Conservation (phyloP, 2,113 vertebrate genomes). For the Lipophrys pholis region DNA sequence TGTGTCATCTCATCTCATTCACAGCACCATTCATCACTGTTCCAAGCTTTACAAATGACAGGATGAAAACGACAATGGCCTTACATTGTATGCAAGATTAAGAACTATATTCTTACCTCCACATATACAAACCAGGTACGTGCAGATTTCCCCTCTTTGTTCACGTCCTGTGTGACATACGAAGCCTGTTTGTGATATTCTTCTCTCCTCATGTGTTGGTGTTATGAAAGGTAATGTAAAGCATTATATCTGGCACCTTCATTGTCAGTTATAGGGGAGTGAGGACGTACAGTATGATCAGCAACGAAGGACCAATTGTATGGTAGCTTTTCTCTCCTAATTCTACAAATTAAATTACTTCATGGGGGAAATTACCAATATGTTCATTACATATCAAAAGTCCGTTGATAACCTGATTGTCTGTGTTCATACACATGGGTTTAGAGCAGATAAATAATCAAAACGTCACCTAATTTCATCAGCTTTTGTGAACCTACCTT, state of each 20-base stretch:
- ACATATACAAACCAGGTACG: slow-evolving; percentile 12
- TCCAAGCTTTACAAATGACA: slow-evolving; percentile 23
- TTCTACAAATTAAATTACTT: too few species aligned
- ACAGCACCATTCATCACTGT: slow-evolving; percentile 24
- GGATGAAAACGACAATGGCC: slow-evolving; percentile 18
- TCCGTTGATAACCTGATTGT: not conserved
- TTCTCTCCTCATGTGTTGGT: not conserved
- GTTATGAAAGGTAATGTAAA: slow-evolving; percentile 12
- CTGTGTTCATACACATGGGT: not conserved
- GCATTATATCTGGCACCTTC: not conserved
- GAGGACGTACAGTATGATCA: not conserved
- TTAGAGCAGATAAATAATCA: not conserved
- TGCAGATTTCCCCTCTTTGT: not conserved
- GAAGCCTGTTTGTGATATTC: slow-evolving; percentile 1
- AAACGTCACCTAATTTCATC: slow-evolving; percentile 27
- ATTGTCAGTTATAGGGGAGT: not conserved
- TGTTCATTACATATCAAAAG: too few species aligned
- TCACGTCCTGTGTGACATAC: slow-evolving; percentile 1
- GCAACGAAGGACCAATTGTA: too few species aligned
- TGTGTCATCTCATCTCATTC: slow-evolving; percentile 26
- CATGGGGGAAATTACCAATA: too few species aligned
- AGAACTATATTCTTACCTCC: not conserved
- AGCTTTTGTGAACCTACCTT: slow-evolving; percentile 8
- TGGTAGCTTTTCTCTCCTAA: too few species aligned
- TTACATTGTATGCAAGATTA: not conserved